Evolutionary conservation across 2,113 vertebrate species (phyloP).

Genomic region (Drymodes brunneopygia): DNA sequence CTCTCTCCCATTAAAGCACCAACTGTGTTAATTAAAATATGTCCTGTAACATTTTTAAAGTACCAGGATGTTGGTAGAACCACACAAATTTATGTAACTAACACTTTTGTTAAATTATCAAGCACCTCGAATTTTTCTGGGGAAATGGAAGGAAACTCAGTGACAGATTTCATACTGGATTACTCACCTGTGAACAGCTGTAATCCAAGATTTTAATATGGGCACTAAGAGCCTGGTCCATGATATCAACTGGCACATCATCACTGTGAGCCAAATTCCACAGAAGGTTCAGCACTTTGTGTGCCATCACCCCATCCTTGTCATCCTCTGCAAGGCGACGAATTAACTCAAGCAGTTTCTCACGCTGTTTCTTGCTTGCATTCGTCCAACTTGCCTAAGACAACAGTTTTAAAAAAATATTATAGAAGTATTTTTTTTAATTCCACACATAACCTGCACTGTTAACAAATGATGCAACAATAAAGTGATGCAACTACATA

Average conservation of each 20-base stretch:
- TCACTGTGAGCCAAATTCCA: slow-evolving; percentile 99
- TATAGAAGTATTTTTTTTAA: background rate
- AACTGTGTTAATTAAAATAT: background rate
- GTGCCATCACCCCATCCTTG: slow-evolving; percentile 99
- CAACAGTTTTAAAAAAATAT: background rate
- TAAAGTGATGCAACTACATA: background rate
- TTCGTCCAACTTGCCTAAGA: slow-evolving; percentile 98
- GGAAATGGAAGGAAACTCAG: background rate
- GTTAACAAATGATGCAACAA: background rate
- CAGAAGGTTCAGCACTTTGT: slow-evolving; percentile 96
- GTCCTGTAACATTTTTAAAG: background rate
- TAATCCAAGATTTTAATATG: slow-evolving; percentile 99
- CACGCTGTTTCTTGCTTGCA: slow-evolving; percentile 98
- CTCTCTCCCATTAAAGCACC: background rate
- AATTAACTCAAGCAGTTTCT: slow-evolving; percentile 96
- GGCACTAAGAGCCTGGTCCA: slow-evolving; percentile 98
- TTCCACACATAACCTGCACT: background rate
- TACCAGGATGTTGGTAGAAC: background rate
- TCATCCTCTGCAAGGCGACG: slow-evolving; percentile 97
- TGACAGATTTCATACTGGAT: background rate
- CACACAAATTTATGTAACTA: background rate
- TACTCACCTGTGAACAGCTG: slow-evolving; percentile 94
- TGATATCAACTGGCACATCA: slow-evolving; percentile 98
- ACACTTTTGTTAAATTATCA: background rate
- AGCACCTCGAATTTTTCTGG: background rate